These are phyloP conservation scores for Rhinogobio ventralis DNA, from an alignment of 2,797 vertebrate species.

Conservation along the genomic window DNA sequence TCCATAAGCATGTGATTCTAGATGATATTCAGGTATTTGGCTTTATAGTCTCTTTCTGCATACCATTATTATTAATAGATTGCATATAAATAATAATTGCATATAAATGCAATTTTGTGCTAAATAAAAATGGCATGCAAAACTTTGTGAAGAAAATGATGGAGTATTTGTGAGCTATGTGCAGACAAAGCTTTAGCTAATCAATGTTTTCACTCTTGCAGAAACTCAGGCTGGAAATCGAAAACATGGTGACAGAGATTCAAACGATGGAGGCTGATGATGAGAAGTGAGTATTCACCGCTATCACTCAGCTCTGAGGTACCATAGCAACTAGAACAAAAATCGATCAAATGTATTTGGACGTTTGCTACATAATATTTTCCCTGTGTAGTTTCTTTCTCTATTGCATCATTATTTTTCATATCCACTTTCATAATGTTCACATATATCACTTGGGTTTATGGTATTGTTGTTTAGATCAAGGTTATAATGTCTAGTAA, in stretches of 20 bases:
- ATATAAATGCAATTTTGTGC: not conserved
- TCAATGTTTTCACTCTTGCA: conserved; percentile 52
- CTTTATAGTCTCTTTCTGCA: not conserved
- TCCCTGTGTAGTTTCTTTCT: not conserved
- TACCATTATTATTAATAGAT: not conserved
- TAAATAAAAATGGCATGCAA: not conserved
- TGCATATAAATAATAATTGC: not conserved
- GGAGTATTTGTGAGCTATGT: not conserved
- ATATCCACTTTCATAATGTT: conserved; percentile 3
- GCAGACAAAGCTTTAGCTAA: not conserved
- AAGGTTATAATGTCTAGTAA: not conserved
- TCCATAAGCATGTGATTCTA: conserved; percentile 63
- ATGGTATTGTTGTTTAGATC: not conserved
- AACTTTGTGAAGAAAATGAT: not conserved
- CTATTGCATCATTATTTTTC: not conserved
- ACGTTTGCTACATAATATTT: not conserved
- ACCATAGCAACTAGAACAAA: conserved; percentile 17
- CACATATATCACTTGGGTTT: not conserved
- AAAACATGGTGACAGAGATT: conserved; percentile 55
- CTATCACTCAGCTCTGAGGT: not conserved
- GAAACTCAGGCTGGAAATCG: conserved; percentile 72
- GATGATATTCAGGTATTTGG: conserved; percentile 77
- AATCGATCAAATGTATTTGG: not conserved
- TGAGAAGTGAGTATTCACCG: conserved; percentile 71
- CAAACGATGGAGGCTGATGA: conserved; percentile 66